These are phyloP conservation scores for Cyclargus thomasi DNA, from an alignment of 1,140 invertebrate genomes.

Conservation along the genomic window DNA sequence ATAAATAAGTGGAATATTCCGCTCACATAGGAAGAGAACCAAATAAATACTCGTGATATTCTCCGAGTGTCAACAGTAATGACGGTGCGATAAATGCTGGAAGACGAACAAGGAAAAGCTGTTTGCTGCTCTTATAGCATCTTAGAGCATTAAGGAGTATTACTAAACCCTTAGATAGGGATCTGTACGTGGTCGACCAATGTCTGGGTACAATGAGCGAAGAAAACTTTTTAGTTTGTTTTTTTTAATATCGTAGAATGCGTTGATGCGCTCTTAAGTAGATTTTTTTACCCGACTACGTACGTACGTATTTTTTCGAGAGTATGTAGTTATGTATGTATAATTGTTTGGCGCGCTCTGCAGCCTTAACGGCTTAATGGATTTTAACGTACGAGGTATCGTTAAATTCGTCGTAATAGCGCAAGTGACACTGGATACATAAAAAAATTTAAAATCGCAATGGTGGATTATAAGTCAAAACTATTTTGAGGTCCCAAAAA, in stretches of 20 bases:
- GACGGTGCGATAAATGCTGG: conserved; percentile 15
- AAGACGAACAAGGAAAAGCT: conserved; percentile 23
- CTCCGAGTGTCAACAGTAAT: conserved; percentile 6
- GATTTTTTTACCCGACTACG: no score
- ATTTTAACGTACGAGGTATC: no score
- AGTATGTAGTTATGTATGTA: no score
- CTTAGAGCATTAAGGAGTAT: conserved; percentile 24
- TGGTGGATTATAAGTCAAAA: no score
- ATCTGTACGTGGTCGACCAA: conserved; percentile 21
- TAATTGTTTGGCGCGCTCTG: no score
- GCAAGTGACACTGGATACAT: no score
- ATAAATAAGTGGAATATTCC: not conserved
- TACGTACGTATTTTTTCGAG: no score
- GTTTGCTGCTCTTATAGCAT: conserved; percentile 25
- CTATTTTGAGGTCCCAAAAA: no score
- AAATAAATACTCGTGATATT: conserved; percentile 7
- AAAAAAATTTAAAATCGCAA: no score
- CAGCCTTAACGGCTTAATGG: no score
- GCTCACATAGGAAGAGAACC: not conserved
- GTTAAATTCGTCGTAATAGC: no score
- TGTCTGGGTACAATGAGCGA: not conserved
- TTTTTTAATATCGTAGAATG: not conserved
- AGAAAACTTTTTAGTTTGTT: not conserved
- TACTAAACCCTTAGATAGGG: conserved; percentile 25
- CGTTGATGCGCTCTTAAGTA: no score